phyloP scores from a whole-genome alignment of 2,113 vertebrate species.

The Seriola dumerili region DNA sequence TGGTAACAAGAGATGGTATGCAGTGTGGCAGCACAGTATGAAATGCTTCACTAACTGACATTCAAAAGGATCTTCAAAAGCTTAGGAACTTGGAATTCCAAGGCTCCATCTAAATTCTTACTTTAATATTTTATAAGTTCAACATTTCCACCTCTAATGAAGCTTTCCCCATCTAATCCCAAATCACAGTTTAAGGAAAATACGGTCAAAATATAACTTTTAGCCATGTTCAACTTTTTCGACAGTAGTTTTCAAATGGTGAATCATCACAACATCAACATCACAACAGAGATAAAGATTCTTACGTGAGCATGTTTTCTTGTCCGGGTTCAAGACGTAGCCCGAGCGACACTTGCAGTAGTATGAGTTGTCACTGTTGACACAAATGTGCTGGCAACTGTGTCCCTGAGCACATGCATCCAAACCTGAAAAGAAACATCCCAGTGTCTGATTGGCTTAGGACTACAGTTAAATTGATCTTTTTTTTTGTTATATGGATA shows the following conservation, averaged over 20 bases:
- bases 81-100: neutral
- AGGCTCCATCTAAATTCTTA: neutral
- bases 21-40: slow-evolving; percentile 7
- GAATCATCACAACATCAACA: slow-evolving; percentile 3
- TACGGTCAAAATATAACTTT: neutral
- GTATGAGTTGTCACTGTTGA: slow-evolving; percentile 77
- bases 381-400: slow-evolving; percentile 87
- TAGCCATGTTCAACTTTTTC: neutral
- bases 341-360: slow-evolving; percentile 85
- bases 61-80: neutral
- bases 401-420: slow-evolving; percentile 84
- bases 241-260: neutral
- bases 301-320: slow-evolving; percentile 88
- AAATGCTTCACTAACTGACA: neutral
- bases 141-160: neutral
- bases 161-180: neutral
- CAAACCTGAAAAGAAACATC: slow-evolving; percentile 78
- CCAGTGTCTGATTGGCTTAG: slow-evolving; percentile 64
- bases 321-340: slow-evolving; percentile 86
- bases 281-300: slow-evolving; percentile 23
- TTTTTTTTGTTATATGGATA: neutral
- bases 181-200: neutral
- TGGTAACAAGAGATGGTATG: slow-evolving; percentile 50
- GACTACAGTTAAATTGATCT: slow-evolving; percentile 15
- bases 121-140: neutral